Evolutionary conservation across 2,888 invertebrate genomes (phyloP).

Genomic region (Rugalucina vietnamica): DNA sequence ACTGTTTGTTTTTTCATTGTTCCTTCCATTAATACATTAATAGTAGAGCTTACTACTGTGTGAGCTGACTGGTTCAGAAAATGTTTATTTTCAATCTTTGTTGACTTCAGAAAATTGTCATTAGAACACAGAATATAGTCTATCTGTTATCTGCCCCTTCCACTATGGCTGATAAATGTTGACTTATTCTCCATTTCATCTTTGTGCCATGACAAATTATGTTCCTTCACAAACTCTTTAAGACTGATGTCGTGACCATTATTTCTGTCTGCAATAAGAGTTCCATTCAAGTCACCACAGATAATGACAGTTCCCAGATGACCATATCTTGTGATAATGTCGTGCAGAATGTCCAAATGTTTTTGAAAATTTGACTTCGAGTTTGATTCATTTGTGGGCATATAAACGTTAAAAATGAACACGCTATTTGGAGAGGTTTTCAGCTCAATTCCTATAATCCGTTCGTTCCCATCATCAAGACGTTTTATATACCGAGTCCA

Average conservation of each 20-base stretch:
- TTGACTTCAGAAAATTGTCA: background rate
- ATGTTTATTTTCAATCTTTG: background rate
- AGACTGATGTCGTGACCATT: background rate
- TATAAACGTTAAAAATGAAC: background rate
- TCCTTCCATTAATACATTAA: background rate
- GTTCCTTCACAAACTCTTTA: background rate
- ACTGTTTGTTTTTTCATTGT: background rate
- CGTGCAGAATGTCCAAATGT: background rate
- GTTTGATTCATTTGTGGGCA: background rate
- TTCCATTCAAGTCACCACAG: background rate
- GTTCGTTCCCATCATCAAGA: background rate
- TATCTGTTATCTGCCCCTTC: background rate
- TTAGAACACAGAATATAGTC: background rate
- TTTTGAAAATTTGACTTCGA: background rate
- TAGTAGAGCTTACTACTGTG: background rate
- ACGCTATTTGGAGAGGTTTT: background rate
- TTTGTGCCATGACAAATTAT: background rate
- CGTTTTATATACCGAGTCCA: background rate
- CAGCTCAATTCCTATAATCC: background rate
- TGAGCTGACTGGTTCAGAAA: background rate
- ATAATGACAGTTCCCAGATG: background rate
- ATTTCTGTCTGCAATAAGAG: background rate
- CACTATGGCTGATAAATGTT: background rate
- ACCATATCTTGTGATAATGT: background rate
- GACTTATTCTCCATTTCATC: background rate